Conservation (phyloP, 2,113 vertebrate genomes). For the Crocuta crocuta region DNA sequence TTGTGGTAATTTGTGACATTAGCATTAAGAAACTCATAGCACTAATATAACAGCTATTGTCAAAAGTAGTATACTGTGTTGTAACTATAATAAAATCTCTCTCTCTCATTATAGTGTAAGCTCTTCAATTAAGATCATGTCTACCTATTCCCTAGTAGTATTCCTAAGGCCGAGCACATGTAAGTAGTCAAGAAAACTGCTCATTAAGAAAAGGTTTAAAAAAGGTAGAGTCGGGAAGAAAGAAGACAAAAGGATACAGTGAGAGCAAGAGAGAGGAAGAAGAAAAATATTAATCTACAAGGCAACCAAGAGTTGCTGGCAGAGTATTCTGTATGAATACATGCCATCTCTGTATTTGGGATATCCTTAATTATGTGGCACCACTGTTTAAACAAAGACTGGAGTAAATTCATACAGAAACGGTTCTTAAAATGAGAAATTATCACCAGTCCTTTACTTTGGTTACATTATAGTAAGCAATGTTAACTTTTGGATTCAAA, state of each 20-base stretch:
- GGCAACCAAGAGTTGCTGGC: neutral
- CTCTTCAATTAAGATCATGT: neutral
- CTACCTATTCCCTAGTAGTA: neutral
- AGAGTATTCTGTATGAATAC: neutral
- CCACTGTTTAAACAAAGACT: conserved; percentile 7
- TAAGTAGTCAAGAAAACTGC: neutral
- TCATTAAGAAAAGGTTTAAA: neutral
- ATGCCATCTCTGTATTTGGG: neutral
- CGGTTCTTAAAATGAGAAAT: conserved; percentile 35
- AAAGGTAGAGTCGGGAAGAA: neutral
- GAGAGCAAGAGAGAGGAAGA: neutral
- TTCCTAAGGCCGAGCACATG: neutral
- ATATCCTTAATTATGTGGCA: neutral
- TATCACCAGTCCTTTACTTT: neutral
- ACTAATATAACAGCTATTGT: neutral
- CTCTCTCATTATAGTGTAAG: neutral
- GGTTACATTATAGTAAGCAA: conserved; percentile 45
- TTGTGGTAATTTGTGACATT: neutral
- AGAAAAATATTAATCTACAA: neutral
- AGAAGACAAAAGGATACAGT: neutral
- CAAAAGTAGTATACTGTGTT: neutral
- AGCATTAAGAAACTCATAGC: neutral
- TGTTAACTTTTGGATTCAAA: conserved; percentile 34
- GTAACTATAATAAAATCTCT: neutral
- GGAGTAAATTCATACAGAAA: conserved; percentile 37